phyloP scores from a whole-genome alignment of 2,113 vertebrate genomes.

The Peromyscus californicus region DNA sequence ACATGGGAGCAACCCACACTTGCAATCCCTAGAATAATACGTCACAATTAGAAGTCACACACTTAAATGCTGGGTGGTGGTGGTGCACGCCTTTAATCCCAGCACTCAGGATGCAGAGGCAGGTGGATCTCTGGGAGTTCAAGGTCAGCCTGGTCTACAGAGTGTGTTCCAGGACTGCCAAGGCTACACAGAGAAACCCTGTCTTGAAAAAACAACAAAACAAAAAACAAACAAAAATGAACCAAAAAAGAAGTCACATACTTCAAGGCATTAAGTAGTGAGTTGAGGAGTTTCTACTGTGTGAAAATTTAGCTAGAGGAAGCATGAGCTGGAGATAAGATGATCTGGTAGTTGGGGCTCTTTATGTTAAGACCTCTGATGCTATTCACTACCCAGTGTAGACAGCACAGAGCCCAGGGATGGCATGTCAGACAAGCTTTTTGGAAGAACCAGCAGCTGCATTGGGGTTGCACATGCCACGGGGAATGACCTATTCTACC shows the following conservation, averaged over 20 bases:
- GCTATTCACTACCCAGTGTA: not conserved
- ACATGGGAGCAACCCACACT: not conserved
- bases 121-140: too few relatives aligned
- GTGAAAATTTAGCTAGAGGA: not conserved
- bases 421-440: not conserved
- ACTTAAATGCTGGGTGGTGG: too few relatives aligned
- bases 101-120: too few relatives aligned
- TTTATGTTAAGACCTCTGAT: not conserved
- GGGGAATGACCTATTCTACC: not conserved
- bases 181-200: too few relatives aligned
- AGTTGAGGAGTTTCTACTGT: not conserved
- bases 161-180: too few relatives aligned
- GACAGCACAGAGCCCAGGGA: not conserved
- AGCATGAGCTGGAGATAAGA: not conserved
- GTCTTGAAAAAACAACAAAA: too few relatives aligned
- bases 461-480: not conserved
- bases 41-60: constrained; percentile 19
- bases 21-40: not conserved
- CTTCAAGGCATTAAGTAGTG: not conserved
- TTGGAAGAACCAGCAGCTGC: not conserved
- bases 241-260: too few relatives aligned
- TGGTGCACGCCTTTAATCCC: too few relatives aligned
- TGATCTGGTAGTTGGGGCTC: not conserved
- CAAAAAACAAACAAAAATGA: too few relatives aligned
- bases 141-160: too few relatives aligned